Evolutionary conservation across 2,113 vertebrate genomes (phyloP).

Genomic region (Taurulus bubalis): DNA sequence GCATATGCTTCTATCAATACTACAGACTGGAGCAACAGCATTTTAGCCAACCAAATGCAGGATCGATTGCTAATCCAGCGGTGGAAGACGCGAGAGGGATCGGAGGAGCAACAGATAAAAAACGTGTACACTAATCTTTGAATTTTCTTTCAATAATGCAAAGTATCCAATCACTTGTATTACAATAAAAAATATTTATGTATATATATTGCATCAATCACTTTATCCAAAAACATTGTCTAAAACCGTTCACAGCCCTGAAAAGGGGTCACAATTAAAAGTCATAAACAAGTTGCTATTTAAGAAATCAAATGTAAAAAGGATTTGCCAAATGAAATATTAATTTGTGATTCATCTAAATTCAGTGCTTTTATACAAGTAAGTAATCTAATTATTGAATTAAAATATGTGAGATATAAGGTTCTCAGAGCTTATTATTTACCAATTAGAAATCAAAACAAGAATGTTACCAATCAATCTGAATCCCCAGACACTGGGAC

Average conservation of each 20-base stretch:
- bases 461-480: not conserved
- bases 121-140: not conserved
- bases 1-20: not conserved
- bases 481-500: not conserved
- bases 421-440: not conserved
- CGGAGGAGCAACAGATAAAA: not conserved
- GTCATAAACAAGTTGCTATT: not conserved
- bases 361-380: not conserved
- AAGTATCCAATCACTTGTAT: not conserved
- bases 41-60: not conserved
- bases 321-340: not conserved
- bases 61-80: not conserved
- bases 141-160: not conserved
- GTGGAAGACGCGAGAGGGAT: not conserved
- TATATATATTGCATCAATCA: not conserved
- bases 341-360: not conserved
- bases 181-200: not conserved
- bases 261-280: not conserved
- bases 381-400: not conserved
- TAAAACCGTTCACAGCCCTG: not conserved
- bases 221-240: not conserved
- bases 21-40: not conserved
- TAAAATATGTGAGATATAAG: not conserved
- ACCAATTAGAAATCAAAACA: not conserved
- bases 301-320: not conserved